phyloP scores from a whole-genome alignment of 2,888 invertebrate genomes.

The Zaprionus bogoriensis region DNA sequence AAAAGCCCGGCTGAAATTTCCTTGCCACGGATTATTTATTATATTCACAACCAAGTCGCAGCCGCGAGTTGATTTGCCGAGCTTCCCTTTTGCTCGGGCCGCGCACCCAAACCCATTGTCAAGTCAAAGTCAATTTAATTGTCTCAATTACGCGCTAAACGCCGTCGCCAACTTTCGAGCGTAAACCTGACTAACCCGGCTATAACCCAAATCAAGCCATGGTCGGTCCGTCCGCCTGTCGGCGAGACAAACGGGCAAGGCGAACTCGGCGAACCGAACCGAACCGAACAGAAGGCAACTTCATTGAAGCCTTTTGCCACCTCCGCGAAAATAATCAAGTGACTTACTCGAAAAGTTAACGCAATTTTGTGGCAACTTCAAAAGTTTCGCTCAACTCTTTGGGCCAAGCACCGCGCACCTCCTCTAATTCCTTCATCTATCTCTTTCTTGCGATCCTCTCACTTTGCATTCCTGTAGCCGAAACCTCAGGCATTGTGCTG shows the following conservation, averaged over 20 bases:
- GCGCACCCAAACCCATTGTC: constrained; percentile 48
- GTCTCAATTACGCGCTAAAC: constrained; percentile 74
- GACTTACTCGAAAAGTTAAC: constrained; percentile 72
- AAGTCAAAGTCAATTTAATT: constrained; percentile 77
- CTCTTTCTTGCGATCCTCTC: constrained; percentile 17
- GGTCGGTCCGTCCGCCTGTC: constrained; percentile 45
- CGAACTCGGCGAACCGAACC: no score
- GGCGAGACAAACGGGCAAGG: constrained; percentile 18
- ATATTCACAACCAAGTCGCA: no score
- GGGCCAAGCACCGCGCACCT: neutral
- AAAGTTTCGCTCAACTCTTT: constrained; percentile 67
- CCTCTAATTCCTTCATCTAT: neutral
- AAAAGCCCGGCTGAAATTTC: no score
- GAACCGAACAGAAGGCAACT: constrained; percentile 21
- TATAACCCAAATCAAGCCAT: constrained; percentile 62
- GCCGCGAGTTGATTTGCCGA: constrained; percentile 55
- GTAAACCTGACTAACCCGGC: constrained; percentile 3
- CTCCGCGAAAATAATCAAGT: constrained; percentile 63
- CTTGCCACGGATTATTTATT: constrained; percentile 56
- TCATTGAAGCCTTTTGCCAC: constrained; percentile 53
- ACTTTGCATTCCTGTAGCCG: constrained; percentile 1
- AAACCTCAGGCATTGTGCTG: neutral
- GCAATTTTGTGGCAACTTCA: constrained; percentile 73
- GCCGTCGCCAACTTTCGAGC: constrained; percentile 43
- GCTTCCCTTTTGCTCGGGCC: constrained; percentile 26